Evolutionary conservation across 1,140 invertebrate genomes (phyloP).

Genomic region (Lepeophtheirus salmonis): DNA sequence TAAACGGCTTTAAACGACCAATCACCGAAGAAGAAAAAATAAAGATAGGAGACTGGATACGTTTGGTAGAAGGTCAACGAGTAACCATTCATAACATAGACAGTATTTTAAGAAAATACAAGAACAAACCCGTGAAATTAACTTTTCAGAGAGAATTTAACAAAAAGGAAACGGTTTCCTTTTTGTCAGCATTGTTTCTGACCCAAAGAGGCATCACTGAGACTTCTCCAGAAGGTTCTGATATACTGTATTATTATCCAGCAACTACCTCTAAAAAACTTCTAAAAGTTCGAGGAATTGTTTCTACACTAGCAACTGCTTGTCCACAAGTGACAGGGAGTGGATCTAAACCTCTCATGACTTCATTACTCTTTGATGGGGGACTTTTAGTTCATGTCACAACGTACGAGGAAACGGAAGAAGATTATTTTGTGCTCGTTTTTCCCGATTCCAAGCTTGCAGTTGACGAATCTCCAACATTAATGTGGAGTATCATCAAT

Average conservation of each 20-base stretch:
- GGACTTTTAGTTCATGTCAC: not conserved
- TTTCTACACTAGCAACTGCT: not conserved
- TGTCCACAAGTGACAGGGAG: not conserved
- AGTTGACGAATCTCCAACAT: not conserved
- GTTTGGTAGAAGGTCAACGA: conserved; percentile 5
- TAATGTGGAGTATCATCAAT: not conserved
- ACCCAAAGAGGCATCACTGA: not conserved
- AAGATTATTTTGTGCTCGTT: conserved; percentile 3
- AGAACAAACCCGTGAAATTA: not conserved
- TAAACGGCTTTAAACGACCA: too few species aligned
- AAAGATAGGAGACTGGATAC: conserved; percentile 8
- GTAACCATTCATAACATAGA: not conserved
- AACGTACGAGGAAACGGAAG: not conserved
- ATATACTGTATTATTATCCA: conserved; percentile 12
- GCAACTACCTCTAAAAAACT: not conserved
- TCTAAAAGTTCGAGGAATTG: conserved; percentile 2
- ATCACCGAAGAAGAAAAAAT: too few species aligned
- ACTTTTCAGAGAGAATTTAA: not conserved
- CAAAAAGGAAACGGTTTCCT: not conserved
- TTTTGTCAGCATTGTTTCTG: not conserved
- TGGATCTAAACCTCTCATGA: not conserved
- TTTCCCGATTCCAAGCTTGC: not conserved
- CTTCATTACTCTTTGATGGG: not conserved
- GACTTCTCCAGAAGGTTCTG: conserved; percentile 1
- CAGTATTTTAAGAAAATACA: not conserved